A percentile compares a stretch with the other conserved stretches of the same genome.
Evolutionary conservation across 2,888 invertebrate species (phyloP).

Genomic region (Lasioglossum vierecki): DNA sequence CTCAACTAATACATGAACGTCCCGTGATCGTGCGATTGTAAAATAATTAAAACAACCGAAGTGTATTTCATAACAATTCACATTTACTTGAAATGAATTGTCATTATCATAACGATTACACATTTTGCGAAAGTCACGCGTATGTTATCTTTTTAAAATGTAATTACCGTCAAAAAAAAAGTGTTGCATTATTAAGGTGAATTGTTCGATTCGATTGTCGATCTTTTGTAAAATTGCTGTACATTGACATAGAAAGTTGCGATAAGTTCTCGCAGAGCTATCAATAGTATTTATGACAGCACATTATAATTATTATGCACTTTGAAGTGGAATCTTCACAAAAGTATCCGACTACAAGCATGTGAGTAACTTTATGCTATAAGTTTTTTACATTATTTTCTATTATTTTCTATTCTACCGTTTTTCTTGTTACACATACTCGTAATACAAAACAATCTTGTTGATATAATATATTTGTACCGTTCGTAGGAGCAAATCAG

Average conservation of each 20-base stretch:
- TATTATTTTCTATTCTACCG: neutral
- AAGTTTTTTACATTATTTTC: neutral
- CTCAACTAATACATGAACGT: neutral
- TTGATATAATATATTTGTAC: neutral
- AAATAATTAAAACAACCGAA: constrained; percentile 9
- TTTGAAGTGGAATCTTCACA: constrained; percentile 72
- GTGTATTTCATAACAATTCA: constrained; percentile 19
- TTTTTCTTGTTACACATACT: neutral
- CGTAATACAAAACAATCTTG: neutral
- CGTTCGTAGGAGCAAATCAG: constrained; percentile 87
- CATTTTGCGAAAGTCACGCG: constrained; percentile 33
- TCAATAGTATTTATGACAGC: constrained; percentile 30
- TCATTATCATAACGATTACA: constrained; percentile 46
- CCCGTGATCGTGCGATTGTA: neutral
- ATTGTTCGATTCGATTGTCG: constrained; percentile 17
- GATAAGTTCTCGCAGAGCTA: constrained; percentile 51
- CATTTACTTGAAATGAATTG: constrained; percentile 57
- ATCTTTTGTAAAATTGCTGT: constrained; percentile 7
- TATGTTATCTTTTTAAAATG: constrained; percentile 39
- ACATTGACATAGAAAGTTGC: constrained; percentile 24
- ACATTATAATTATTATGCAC: constrained; percentile 67
- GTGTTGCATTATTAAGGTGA: constrained; percentile 27
- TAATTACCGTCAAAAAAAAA: constrained; percentile 38
- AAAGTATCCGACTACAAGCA: constrained; percentile 72
- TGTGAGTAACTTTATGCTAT: constrained; percentile 66